These are phyloP conservation scores for Pristionchus maxplancki DNA, from an alignment of 2,888 invertebrate genomes.

Conservation along the genomic window DNA sequence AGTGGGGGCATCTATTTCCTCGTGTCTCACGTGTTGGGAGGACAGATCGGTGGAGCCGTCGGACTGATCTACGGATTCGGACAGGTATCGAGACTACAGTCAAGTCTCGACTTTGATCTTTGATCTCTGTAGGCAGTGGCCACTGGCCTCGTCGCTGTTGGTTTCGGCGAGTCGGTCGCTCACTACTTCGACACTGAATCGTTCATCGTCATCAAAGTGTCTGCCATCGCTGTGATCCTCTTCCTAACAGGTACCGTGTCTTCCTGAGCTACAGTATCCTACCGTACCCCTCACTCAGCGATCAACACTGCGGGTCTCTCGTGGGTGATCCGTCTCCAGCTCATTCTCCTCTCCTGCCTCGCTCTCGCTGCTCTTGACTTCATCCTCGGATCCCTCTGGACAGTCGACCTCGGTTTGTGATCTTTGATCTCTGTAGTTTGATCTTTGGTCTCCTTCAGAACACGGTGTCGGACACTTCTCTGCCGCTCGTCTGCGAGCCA, in stretches of 20 bases:
- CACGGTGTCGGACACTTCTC: constrained; percentile 91
- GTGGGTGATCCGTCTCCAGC: constrained; percentile 96
- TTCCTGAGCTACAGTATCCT: neutral
- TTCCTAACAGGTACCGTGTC: constrained; percentile 81
- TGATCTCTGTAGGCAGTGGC: constrained; percentile 87
- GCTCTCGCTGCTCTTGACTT: constrained; percentile 93
- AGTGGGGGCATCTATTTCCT: constrained; percentile 98
- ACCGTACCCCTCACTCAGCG: constrained; percentile 78
- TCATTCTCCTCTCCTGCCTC: constrained; percentile 89
- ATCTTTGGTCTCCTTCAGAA: constrained; percentile 82
- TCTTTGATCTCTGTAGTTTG: constrained; percentile 30
- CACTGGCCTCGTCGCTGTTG: constrained; percentile 94
- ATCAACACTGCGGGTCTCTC: constrained; percentile 97
- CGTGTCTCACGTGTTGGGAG: constrained; percentile 93
- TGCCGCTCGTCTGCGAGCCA: constrained; percentile 84
- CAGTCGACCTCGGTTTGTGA: constrained; percentile 84
- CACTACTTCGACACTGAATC: constrained; percentile 85
- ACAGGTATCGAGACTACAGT: too few relatives aligned
- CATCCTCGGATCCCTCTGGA: constrained; percentile 91
- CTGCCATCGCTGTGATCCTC: constrained; percentile 90
- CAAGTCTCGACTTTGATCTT: too few relatives aligned
- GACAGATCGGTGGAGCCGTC: constrained; percentile 92
- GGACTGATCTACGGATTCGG: constrained; percentile 96
- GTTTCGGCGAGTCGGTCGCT: constrained; percentile 96
- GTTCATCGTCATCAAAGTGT: constrained; percentile 88